A percentile compares a stretch with the other conserved stretches of the same genome.
Conservation (phyloP, 2,888 invertebrate genomes). For the Trichogramma dendrolimi region DNA sequence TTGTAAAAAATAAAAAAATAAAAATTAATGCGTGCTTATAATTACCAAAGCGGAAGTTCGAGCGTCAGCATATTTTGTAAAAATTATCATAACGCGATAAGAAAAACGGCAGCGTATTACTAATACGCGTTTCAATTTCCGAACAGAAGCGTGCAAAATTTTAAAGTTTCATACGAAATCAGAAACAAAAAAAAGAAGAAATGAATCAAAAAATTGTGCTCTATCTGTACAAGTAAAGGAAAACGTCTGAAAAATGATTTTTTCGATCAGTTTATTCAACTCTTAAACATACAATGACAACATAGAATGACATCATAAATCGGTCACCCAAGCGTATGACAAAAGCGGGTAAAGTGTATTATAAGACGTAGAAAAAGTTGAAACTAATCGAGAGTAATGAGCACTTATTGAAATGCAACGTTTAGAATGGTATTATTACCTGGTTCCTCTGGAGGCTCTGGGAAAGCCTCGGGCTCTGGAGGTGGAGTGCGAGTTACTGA, state of each 20-base stretch:
- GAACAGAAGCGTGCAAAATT: not conserved
- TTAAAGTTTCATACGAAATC: slow-evolving; percentile 1
- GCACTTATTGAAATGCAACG: too few species aligned
- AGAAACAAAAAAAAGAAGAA: not conserved
- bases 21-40: not conserved
- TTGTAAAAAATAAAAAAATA: not conserved
- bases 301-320: too few species aligned
- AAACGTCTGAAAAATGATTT: not conserved
- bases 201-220: too few species aligned
- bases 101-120: too few species aligned
- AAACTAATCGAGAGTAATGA: too few species aligned
- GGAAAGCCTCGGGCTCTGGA: slow-evolving; percentile 53
- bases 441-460: slow-evolving; percentile 52
- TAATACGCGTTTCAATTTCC: not conserved
- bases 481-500: slow-evolving; percentile 64
- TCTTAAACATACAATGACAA: not conserved
- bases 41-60: too few species aligned
- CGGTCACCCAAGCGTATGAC: too few species aligned
- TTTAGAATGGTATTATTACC: slow-evolving; percentile 30
- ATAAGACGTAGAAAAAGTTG: not conserved
- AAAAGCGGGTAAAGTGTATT: too few species aligned
- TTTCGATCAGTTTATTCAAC: not conserved
- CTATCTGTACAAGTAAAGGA: too few species aligned
- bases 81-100: too few species aligned
- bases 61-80: too few species aligned